Percentiles rank a stretch among this genome's conserved stretches.
phyloP scores from a whole-genome alignment of 2,888 invertebrate species.

The Leucoma salicis region DNA sequence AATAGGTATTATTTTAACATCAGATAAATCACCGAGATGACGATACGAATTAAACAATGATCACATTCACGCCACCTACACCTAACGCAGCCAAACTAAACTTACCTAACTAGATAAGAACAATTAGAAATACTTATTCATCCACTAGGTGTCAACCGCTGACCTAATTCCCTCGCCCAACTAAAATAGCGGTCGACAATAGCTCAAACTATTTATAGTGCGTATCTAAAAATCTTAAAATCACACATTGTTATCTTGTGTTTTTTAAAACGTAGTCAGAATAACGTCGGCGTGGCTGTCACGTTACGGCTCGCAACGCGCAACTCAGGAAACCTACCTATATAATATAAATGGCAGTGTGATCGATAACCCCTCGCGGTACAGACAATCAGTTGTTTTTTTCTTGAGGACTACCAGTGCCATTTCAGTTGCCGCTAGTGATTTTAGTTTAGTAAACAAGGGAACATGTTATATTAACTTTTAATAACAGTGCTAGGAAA shows the following conservation, averaged over 20 bases:
- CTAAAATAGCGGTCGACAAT: slow-evolving; percentile 79
- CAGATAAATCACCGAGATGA: too few species aligned
- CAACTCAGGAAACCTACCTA: slow-evolving; percentile 52
- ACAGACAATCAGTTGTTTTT: slow-evolving; percentile 52
- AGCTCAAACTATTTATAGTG: slow-evolving; percentile 80
- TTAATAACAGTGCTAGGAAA: slow-evolving; percentile 37
- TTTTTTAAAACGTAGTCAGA: slow-evolving; percentile 37
- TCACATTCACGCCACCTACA: slow-evolving; percentile 46
- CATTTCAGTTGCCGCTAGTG: slow-evolving; percentile 66
- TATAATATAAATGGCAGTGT: slow-evolving; percentile 39
- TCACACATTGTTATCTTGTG: slow-evolving; percentile 53
- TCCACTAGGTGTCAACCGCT: slow-evolving; percentile 56
- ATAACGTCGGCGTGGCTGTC: slow-evolving; percentile 28
- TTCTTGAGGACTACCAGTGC: slow-evolving; percentile 52
- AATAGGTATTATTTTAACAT: too few species aligned
- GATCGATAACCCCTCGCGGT: slow-evolving; percentile 46
- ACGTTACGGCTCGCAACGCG: slow-evolving; percentile 44
- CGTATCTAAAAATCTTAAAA: slow-evolving; percentile 68
- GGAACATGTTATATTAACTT: slow-evolving; percentile 70
- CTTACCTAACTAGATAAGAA: slow-evolving; percentile 42
- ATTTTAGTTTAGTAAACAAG: slow-evolving; percentile 76
- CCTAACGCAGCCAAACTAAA: slow-evolving; percentile 26
- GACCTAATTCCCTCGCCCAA: slow-evolving; percentile 74
- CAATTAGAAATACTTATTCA: slow-evolving; percentile 33
- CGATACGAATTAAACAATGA: too few species aligned